Conservation (phyloP, 2,888 invertebrate genomes). For the Amaurobius ferox region DNA sequence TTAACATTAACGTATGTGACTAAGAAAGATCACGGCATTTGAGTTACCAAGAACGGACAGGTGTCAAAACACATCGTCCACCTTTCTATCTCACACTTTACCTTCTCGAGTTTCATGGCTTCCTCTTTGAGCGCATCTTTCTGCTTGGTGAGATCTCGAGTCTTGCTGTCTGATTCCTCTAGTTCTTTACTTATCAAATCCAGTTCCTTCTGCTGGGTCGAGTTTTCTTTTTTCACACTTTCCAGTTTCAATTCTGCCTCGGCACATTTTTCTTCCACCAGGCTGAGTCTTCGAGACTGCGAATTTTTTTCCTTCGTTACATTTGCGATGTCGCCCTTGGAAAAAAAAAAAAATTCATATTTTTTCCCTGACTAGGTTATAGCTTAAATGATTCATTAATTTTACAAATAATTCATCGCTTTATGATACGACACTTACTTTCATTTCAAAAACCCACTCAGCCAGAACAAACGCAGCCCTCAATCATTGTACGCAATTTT, state of each 20-base stretch:
- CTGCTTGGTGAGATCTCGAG: slow-evolving; percentile 39
- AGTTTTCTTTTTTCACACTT: background rate
- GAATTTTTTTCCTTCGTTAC: slow-evolving; percentile 15
- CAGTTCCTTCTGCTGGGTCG: background rate
- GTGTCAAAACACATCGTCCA: too few species aligned
- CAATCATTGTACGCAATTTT: too few species aligned
- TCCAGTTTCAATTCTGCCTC: slow-evolving; percentile 10
- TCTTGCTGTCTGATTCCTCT: background rate
- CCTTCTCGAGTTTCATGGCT: background rate
- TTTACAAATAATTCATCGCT: too few species aligned
- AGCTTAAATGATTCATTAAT: too few species aligned
- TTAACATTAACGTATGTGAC: too few species aligned
- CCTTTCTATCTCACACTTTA: background rate
- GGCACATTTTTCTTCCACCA: background rate
- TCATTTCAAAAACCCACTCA: too few species aligned
- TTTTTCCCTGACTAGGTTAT: too few species aligned
- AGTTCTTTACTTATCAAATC: slow-evolving; percentile 23
- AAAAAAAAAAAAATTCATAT: background rate
- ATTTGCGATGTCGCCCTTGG: background rate
- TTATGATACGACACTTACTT: too few species aligned
- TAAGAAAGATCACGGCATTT: too few species aligned
- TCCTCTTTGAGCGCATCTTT: slow-evolving; percentile 7
- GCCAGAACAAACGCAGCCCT: too few species aligned
- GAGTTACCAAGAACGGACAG: too few species aligned
- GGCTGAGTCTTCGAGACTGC: background rate